Evolutionary conservation across 2,888 invertebrate genomes (phyloP).

Genomic region (Napeogenes inachia): DNA sequence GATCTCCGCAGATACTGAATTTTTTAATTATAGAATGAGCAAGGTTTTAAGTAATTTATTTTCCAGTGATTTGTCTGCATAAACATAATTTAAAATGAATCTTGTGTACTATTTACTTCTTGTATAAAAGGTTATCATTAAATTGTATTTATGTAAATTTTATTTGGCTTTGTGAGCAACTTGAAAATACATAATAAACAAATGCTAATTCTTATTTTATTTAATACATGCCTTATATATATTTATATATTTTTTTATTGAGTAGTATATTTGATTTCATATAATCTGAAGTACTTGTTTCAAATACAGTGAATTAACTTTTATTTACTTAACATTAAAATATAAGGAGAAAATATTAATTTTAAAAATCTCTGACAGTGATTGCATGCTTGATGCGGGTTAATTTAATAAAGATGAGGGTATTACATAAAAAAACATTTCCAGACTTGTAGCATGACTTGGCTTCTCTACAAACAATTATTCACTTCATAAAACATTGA

Average conservation of each 20-base stretch:
- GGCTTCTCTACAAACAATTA: conserved; percentile 15
- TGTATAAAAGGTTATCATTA: conserved; percentile 73
- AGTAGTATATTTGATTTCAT: too few relatives aligned
- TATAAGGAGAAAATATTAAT: conserved; percentile 8
- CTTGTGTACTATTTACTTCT: conserved; percentile 70
- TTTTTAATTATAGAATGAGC: conserved; percentile 54
- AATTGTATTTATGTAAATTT: conserved; percentile 77
- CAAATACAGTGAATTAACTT: neutral
- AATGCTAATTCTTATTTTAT: conserved; percentile 73
- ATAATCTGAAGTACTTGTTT: too few relatives aligned
- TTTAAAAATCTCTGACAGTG: neutral
- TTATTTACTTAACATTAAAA: neutral
- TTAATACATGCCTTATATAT: conserved; percentile 33
- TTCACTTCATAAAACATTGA: neutral
- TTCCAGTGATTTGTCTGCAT: conserved; percentile 51
- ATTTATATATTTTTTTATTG: neutral
- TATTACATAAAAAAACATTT: conserved; percentile 23
- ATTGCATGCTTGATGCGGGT: conserved; percentile 11
- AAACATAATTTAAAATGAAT: conserved; percentile 62
- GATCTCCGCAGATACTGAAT: conserved; percentile 65
- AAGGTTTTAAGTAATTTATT: conserved; percentile 52
- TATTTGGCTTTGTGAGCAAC: conserved; percentile 76
- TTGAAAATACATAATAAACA: conserved; percentile 76
- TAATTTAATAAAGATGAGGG: conserved; percentile 26
- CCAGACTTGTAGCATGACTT: conserved; percentile 5